Evolutionary conservation across 1,140 invertebrate species (phyloP).

Genomic region (Leptopilina boulardi): DNA sequence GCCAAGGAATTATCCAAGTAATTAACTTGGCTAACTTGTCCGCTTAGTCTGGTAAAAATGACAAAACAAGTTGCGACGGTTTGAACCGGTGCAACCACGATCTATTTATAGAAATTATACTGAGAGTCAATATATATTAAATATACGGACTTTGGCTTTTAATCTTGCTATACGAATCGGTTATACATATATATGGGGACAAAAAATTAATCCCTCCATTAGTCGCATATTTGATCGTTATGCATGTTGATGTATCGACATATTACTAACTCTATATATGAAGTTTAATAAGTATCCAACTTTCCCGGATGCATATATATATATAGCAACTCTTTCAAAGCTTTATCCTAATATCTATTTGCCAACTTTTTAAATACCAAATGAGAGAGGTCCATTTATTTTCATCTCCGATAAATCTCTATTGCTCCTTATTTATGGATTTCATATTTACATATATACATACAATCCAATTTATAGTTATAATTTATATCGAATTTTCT

Average conservation of each 20-base stretch:
- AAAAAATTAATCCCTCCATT: slow-evolving; percentile 13
- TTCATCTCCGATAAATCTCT: not conserved
- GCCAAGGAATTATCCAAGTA: slow-evolving; percentile 30
- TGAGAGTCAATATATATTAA: slow-evolving; percentile 4
- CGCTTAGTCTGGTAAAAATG: slow-evolving; percentile 27
- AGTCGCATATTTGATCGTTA: not conserved
- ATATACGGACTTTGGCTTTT: slow-evolving; percentile 7
- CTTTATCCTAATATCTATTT: not conserved
- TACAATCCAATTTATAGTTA: too few species aligned
- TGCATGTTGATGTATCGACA: slow-evolving; percentile 28
- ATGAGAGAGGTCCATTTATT: not conserved
- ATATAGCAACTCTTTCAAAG: not conserved
- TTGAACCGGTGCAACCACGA: slow-evolving; percentile 25
- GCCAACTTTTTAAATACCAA: not conserved
- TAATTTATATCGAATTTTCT: too few species aligned
- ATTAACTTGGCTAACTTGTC: slow-evolving; percentile 32
- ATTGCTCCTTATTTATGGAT: not conserved
- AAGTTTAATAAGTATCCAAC: not conserved
- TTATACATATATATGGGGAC: not conserved
- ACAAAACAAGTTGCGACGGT: slow-evolving; percentile 23
- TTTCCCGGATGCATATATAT: not conserved
- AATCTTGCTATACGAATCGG: not conserved
- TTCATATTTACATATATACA: not conserved
- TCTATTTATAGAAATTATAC: slow-evolving; percentile 31
- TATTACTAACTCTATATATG: not conserved